A percentile compares a stretch with the other conserved stretches of the same genome.
Conservation (phyloP, 2,797 vertebrate genomes). For the Spondyliosoma cantharus region DNA sequence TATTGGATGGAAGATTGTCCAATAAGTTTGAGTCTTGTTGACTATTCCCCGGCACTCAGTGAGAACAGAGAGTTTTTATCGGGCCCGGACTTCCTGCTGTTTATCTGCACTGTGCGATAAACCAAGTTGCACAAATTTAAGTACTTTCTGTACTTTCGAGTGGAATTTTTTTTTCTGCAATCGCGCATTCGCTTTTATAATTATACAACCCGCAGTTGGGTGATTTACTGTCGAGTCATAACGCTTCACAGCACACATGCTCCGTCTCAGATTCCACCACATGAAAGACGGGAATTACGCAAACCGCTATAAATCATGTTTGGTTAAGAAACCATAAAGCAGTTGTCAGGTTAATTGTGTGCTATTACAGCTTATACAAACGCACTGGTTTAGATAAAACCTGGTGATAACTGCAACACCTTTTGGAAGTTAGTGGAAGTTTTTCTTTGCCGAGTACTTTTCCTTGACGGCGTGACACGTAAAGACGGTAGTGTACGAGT, state of each 20-base stretch:
- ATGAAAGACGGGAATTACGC: slow-evolving; percentile 65
- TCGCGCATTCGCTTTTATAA: slow-evolving; percentile 9
- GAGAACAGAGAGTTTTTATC: slow-evolving; percentile 50
- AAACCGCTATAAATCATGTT: slow-evolving; percentile 70
- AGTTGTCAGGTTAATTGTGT: slow-evolving; percentile 75
- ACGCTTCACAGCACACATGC: neutral
- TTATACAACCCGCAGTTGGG: slow-evolving; percentile 33
- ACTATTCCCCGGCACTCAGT: slow-evolving; percentile 48
- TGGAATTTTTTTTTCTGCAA: neutral
- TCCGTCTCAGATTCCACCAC: neutral
- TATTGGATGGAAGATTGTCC: slow-evolving; percentile 71
- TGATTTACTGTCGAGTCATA: slow-evolving; percentile 46
- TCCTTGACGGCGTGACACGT: slow-evolving; percentile 55
- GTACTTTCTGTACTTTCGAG: slow-evolving; percentile 28
- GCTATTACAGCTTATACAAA: slow-evolving; percentile 64
- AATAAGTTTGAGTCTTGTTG: slow-evolving; percentile 73
- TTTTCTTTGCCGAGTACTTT: slow-evolving; percentile 53
- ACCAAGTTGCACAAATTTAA: slow-evolving; percentile 25
- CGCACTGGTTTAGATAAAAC: slow-evolving; percentile 66
- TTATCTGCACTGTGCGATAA: slow-evolving; percentile 22
- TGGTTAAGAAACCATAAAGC: slow-evolving; percentile 73
- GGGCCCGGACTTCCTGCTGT: slow-evolving; percentile 49
- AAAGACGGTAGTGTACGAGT: neutral
- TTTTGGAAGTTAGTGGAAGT: slow-evolving; percentile 52
- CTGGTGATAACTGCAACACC: slow-evolving; percentile 39